Base-by-base conservation (phyloP, 2,888 invertebrate genomes). In the Muscina levida region DNA sequence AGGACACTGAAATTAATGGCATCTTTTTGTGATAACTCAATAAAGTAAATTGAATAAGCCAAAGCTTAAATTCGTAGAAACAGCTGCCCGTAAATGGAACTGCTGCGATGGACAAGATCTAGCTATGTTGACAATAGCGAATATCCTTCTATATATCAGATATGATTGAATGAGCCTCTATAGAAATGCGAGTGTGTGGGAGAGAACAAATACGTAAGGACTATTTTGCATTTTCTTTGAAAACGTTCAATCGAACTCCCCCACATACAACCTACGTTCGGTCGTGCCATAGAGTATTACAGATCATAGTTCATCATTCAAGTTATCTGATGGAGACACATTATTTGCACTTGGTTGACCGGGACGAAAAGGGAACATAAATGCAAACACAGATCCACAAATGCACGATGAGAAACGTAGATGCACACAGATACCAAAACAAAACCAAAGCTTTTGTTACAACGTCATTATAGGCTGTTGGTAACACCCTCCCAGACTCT, bases 271-370 rank as follows among this genome's bases (percentile, higher is more conserved):
- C 19, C 53, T n/a, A n/a, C n/a, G n/a, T n/a, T n/a, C n/a, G n/a
- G n/a, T n/a, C n/a, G 15, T 56, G 48, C 37, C 44, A 65, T 65
- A 37, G 57, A 39, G 70, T 53, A 71, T 67, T 72, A 68, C 73
- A 65, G 71, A 78, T 77, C 76, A 82, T 67, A 81, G 81, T 79
- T 84, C 82, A 82, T 78, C 84, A 79, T 72, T 68, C 80, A 74
- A 44, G 26, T 82, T 84, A 86, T 86, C 86, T 86, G 86, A 86
- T 86, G 83, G 85, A 84, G 86, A 86, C 86, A 83, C 80, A 86
- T 86, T 86, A 86, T 83, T 85, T 71, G 82, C 86, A 84, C 84
- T 82, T 83, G 86, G 84, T 71, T 86, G 84, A 79, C 72, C 82
- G 73, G 74, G 65, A 70, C 70, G 73, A n/a, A 53, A n/a, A 53